Evolutionary conservation across 64 coral and sea anemone genomes (phyloP).

Genomic region (Pachyseris speciosa): DNA sequence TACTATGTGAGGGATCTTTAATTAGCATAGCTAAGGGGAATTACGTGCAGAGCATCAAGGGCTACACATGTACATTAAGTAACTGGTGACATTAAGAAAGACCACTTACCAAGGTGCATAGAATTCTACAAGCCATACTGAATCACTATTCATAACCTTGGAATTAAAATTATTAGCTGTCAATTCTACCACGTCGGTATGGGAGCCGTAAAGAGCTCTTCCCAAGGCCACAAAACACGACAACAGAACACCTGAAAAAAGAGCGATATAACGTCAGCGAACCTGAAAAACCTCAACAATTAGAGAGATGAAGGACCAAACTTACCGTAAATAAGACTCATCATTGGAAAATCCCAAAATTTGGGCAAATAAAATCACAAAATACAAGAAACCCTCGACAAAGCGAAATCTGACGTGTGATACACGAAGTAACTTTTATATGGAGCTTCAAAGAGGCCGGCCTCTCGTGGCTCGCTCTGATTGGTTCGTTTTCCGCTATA

Average conservation of each 20-base stretch:
- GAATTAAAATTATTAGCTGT: constrained; percentile 95
- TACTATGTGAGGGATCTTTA: too few relatives aligned
- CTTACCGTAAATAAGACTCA: constrained; percentile 77
- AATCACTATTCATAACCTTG: constrained; percentile 89
- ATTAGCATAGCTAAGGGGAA: too few relatives aligned
- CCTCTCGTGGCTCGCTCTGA: constrained; percentile 95
- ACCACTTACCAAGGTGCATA: constrained; percentile 99
- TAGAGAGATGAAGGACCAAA: not conserved
- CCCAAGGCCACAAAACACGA: constrained; percentile 50
- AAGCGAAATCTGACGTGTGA: constrained; percentile 14
- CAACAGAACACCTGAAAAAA: constrained; percentile 72
- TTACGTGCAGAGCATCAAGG: too few relatives aligned
- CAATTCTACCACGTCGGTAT: constrained; percentile 89
- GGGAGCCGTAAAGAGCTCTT: constrained; percentile 84
- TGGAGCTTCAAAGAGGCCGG: constrained; percentile 84
- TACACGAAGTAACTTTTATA: constrained; percentile 9
- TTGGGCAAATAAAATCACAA: not conserved
- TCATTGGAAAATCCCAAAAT: constrained; percentile 32
- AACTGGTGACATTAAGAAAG: too few relatives aligned
- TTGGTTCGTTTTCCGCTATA: constrained; percentile 51
- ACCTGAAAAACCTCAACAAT: not conserved
- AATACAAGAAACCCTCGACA: not conserved
- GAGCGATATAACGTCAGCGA: constrained; percentile 11
- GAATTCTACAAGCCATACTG: constrained; percentile 97
- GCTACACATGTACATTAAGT: too few relatives aligned